Evolutionary conservation across 2,113 vertebrate species (phyloP).

Genomic region (Ciconia stormi): DNA sequence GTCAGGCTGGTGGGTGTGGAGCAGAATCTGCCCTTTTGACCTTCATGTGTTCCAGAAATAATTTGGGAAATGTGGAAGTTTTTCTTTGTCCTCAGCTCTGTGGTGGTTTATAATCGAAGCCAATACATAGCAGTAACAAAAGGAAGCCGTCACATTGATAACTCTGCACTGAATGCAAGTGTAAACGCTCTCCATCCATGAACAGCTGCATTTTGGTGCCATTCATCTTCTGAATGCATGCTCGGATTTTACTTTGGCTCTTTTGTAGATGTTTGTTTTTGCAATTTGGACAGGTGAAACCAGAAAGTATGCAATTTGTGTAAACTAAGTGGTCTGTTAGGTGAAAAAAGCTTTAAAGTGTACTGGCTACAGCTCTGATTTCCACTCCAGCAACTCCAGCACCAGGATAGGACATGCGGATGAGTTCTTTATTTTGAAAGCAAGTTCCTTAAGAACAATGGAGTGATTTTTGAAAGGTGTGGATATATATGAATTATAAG

Average conservation of each 20-base stretch:
- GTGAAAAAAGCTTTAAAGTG: constrained; percentile 9
- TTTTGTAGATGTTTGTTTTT: constrained; percentile 61
- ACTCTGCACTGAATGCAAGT: constrained; percentile 20
- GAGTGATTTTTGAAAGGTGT: constrained; percentile 35
- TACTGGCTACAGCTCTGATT: constrained; percentile 6
- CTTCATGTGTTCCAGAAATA: constrained; percentile 46
- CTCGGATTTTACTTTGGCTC: constrained; percentile 33
- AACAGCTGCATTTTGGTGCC: constrained; percentile 25
- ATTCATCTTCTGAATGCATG: constrained; percentile 41
- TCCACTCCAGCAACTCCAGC: constrained; percentile 25
- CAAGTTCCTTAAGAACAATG: constrained; percentile 12
- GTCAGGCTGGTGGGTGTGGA: not conserved
- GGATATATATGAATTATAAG: constrained; percentile 5
- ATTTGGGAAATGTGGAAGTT: constrained; percentile 60
- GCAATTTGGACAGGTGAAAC: constrained; percentile 66
- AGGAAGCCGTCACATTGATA: constrained; percentile 64
- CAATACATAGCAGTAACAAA: constrained; percentile 53
- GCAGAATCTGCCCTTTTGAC: not conserved
- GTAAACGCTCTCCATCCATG: constrained; percentile 45
- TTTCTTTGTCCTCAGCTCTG: constrained; percentile 54
- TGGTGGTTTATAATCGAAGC: constrained; percentile 47
- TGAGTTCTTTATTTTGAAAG: constrained; percentile 46
- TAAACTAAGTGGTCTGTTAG: constrained; percentile 43
- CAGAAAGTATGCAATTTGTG: constrained; percentile 25
- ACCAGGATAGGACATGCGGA: not conserved